These are phyloP conservation scores for Melanargia galathea DNA, from an alignment of 2,888 invertebrate genomes.

Conservation along the genomic window DNA sequence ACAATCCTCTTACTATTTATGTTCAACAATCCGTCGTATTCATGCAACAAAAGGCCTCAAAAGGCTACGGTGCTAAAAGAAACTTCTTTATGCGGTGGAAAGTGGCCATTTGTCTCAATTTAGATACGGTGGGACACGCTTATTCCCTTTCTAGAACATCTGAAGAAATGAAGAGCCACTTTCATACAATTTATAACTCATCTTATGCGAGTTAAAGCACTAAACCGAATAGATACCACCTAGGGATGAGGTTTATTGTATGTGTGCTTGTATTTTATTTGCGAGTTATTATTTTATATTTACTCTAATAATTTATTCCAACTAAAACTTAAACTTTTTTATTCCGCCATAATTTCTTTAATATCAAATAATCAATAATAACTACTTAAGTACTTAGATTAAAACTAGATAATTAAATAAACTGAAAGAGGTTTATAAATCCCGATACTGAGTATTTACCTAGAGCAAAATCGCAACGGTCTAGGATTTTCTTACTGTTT, in stretches of 20 bases:
- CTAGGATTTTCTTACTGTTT: neutral
- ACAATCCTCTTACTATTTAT: slow-evolving; percentile 7
- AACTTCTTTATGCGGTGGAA: slow-evolving; percentile 14
- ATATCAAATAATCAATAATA: too few relatives aligned
- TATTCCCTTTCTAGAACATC: slow-evolving; percentile 19
- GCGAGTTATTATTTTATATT: too few relatives aligned
- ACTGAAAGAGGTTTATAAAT: too few relatives aligned
- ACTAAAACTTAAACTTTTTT: too few relatives aligned
- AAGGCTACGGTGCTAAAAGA: slow-evolving; percentile 7
- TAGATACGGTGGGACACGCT: slow-evolving; percentile 16
- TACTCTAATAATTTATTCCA: too few relatives aligned
- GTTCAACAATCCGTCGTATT: neutral
- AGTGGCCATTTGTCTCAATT: slow-evolving; percentile 31
- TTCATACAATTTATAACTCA: slow-evolving; percentile 12
- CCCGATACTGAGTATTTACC: too few relatives aligned
- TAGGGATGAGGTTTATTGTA: slow-evolving; percentile 1
- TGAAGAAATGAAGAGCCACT: slow-evolving; percentile 17
- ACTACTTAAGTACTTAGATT: too few relatives aligned
- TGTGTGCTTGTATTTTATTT: slow-evolving; percentile 6
- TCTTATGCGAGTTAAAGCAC: neutral
- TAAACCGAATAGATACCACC: neutral
- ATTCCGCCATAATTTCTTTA: too few relatives aligned
- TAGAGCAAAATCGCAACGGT: too few relatives aligned
- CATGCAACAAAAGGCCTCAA: slow-evolving; percentile 7
- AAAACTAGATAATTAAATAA: too few relatives aligned